These are phyloP conservation scores for Cheilosia vulpina DNA, from an alignment of 2,888 invertebrate species.

Conservation along the genomic window DNA sequence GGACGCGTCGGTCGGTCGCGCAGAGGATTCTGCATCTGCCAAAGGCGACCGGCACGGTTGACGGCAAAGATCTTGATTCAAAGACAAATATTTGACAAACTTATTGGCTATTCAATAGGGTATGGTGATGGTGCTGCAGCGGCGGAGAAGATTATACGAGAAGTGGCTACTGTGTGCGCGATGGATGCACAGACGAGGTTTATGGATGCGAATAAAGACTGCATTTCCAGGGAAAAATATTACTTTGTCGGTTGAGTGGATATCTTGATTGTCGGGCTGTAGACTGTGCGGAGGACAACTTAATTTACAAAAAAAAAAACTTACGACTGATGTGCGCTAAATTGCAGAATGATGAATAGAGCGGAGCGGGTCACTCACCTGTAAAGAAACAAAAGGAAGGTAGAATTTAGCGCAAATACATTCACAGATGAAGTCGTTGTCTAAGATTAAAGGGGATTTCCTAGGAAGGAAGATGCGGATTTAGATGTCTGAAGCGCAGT, in stretches of 20 bases:
- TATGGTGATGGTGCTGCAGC: slow-evolving; percentile 21
- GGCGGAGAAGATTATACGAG: background rate
- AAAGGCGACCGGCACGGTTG: slow-evolving; percentile 2
- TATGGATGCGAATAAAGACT: slow-evolving; percentile 48
- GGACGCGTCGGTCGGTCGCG: background rate
- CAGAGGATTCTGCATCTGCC: background rate
- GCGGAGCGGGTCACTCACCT: slow-evolving; percentile 58
- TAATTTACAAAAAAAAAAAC: slow-evolving; percentile 39
- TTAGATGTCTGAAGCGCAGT: too few species aligned
- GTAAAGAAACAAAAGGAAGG: slow-evolving; percentile 43
- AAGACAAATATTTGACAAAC: slow-evolving; percentile 70
- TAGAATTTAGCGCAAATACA: slow-evolving; percentile 1
- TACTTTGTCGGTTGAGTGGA: slow-evolving; percentile 61
- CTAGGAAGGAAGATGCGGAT: background rate
- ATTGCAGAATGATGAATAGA: slow-evolving; percentile 45
- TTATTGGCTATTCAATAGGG: slow-evolving; percentile 62
- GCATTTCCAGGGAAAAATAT: slow-evolving; percentile 67
- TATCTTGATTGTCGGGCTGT: slow-evolving; percentile 50
- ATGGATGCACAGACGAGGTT: slow-evolving; percentile 37
- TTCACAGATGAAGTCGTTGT: slow-evolving; percentile 8
- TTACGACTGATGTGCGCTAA: slow-evolving; percentile 51
- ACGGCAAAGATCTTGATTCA: slow-evolving; percentile 30
- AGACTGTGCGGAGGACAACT: slow-evolving; percentile 25
- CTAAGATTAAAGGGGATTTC: slow-evolving; percentile 14
- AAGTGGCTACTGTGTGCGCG: slow-evolving; percentile 14